A percentile compares a stretch with the other conserved stretches of the same genome.
Conservation (phyloP, 2,113 vertebrate genomes). For the Epinephelus lanceolatus region DNA sequence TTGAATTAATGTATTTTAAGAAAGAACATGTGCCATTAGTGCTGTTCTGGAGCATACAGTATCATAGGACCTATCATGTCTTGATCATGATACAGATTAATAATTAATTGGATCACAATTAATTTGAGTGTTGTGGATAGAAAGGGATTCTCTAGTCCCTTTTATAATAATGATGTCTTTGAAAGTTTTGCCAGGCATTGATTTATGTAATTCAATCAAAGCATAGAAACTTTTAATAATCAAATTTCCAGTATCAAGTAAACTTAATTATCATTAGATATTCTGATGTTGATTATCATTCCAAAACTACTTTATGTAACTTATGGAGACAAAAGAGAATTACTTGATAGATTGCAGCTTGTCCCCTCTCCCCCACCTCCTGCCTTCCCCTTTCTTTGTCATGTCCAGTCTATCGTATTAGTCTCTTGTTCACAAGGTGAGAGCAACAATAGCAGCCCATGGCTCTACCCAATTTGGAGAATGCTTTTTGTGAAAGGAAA, state of each 20-base stretch:
- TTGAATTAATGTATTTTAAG: neutral
- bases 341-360: slow-evolving; percentile 26
- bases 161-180: neutral
- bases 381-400: slow-evolving; percentile 49
- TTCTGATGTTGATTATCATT: neutral
- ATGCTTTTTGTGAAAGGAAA: slow-evolving; percentile 65
- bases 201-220: neutral
- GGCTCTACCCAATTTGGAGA: slow-evolving; percentile 67
- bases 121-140: neutral
- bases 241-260: neutral
- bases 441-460: slow-evolving; percentile 68
- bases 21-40: neutral
- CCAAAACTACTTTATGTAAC: neutral
- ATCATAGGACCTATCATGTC: neutral
- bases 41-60: too few species aligned
- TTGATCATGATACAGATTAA: neutral
- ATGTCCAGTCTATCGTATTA: slow-evolving; percentile 29
- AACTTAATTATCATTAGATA: neutral
- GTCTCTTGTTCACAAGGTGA: slow-evolving; percentile 66
- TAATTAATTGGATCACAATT: neutral
- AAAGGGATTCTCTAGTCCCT: neutral
- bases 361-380: slow-evolving; percentile 34
- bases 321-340: slow-evolving; percentile 6
- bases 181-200: neutral
- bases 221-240: neutral